These are phyloP conservation scores for Diplosoma virens DNA, from an alignment of 23 tunicate genomes.

Conservation along the genomic window DNA sequence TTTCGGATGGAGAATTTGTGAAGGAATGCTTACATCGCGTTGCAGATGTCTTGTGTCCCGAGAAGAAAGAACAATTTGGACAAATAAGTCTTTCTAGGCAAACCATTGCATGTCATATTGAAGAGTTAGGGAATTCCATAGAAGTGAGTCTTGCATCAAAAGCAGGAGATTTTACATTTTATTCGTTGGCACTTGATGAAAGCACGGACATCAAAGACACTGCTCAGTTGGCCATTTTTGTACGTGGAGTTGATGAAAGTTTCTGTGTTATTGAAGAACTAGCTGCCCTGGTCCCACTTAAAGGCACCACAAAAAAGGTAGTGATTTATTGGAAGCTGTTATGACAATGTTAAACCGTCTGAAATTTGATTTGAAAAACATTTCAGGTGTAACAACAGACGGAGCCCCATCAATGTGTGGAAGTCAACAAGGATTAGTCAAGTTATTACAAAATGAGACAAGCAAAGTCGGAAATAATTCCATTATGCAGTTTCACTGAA, in stretches of 20 bases:
- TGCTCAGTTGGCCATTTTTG: constrained; percentile 32
- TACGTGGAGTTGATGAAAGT: constrained; percentile 19
- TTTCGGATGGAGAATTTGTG: constrained; percentile 41
- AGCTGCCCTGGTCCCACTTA: constrained; percentile 13
- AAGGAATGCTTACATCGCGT: constrained; percentile 33
- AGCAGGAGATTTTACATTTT: constrained; percentile 16
- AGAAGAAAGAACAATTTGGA: constrained; percentile 30
- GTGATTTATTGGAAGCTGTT: constrained; percentile 22
- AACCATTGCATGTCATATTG: constrained; percentile 26
- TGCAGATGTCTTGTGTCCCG: constrained; percentile 26
- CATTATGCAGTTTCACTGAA: constrained; percentile 37
- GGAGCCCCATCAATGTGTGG: constrained; percentile 39
- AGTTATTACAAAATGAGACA: not conserved
- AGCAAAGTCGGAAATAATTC: constrained; percentile 29
- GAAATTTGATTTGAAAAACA: not conserved
- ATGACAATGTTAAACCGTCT: constrained; percentile 7
- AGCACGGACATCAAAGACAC: constrained; percentile 30
- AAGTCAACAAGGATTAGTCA: not conserved
- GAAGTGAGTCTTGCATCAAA: not conserved
- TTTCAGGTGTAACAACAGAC: constrained; percentile 29
- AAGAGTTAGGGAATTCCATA: constrained; percentile 20
- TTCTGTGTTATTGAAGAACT: constrained; percentile 26
- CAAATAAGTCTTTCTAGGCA: constrained; percentile 28
- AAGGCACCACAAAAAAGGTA: constrained; percentile 38
- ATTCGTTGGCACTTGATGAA: constrained; percentile 35